Evolutionary conservation across 2,888 invertebrate species (phyloP), one percentile per base, ranked within the genome.

Genomic region (Steinernema hermaphroditum): DNA sequence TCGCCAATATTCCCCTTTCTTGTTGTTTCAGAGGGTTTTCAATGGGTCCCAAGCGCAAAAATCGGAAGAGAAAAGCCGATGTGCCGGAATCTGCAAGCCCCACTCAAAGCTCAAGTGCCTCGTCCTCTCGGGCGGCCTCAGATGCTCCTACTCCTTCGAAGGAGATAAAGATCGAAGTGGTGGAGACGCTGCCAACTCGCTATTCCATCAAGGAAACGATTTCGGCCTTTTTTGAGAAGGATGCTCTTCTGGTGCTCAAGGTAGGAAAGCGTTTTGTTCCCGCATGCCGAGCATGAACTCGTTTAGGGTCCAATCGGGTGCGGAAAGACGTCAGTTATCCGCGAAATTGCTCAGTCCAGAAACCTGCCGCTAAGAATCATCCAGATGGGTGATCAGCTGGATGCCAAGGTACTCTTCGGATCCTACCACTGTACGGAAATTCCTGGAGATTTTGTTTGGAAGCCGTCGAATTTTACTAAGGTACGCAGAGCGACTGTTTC

Each of bases 371-470:
- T 93, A 70, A 90, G 93, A 75, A 93, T 94, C 87, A 92, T 98
- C 32, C 97, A 98, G 85, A 89, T 98, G 37, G 95, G 96, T 6
- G 96, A 97, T 88, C 94, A 98, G 88, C 94, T 94, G 0, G 97
- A 98, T 87, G 93, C 94, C 71, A 93, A 96, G 88, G 93, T 89
- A 57, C 88, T 99, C 71, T 89, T 98, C 9, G 98, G 98, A 0
- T 92, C 92, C 0, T 95, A 95, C 87, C 91, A 93, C 79, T 97
- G 96, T 86, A 96, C 97, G 0, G 96, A 96, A 87, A 91, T 96
- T 69, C 96, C 96, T 0, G 98, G 98, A 16, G 94, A 98, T 88
- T 98, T 98, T 89, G 89, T 94, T 24, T 98, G 97, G 97, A 91
- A 93, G 81, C 92, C 96, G 14, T 83, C 83, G n/a, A 73, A 73